A percentile compares a stretch with the other conserved stretches of the same genome.
phyloP scores from a whole-genome alignment of 2,797 vertebrate genomes.

The Loriculus beryllinus region DNA sequence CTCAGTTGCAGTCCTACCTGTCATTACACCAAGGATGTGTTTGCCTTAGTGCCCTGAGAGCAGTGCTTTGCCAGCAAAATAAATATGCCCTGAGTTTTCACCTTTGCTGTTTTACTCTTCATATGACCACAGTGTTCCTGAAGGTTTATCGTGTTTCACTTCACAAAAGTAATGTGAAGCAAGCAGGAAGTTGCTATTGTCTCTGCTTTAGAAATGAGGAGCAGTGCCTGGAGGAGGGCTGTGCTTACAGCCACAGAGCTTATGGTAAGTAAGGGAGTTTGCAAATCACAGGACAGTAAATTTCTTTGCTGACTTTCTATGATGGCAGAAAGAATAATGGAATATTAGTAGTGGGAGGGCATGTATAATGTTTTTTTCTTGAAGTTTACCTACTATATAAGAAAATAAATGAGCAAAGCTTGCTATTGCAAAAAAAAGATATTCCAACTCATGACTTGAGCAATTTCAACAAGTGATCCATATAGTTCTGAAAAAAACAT shows the following conservation, averaged over 20 bases:
- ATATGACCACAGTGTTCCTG: not conserved
- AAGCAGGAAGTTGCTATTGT: not conserved
- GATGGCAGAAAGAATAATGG: not conserved
- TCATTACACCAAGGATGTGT: not conserved
- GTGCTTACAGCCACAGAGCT: not conserved
- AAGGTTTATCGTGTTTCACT: conserved; percentile 20
- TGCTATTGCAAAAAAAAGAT: not conserved
- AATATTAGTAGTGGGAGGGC: not conserved
- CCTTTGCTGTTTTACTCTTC: not conserved
- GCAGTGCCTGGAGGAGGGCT: not conserved
- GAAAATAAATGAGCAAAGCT: not conserved
- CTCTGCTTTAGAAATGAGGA: not conserved
- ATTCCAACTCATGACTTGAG: not conserved
- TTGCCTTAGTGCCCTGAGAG: not conserved
- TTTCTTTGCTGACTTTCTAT: not conserved
- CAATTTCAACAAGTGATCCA: not conserved
- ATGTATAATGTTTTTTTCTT: not conserved
- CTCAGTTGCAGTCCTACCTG: not conserved
- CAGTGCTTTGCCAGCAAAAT: not conserved
- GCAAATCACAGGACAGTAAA: not conserved
- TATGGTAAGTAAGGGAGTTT: not conserved
- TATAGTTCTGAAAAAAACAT: not conserved
- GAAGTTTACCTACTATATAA: not conserved
- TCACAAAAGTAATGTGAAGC: not conserved
- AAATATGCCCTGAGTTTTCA: conserved; percentile 8